Conservation (phyloP, 2,888 invertebrate species). For the Melinaea menophilus region DNA sequence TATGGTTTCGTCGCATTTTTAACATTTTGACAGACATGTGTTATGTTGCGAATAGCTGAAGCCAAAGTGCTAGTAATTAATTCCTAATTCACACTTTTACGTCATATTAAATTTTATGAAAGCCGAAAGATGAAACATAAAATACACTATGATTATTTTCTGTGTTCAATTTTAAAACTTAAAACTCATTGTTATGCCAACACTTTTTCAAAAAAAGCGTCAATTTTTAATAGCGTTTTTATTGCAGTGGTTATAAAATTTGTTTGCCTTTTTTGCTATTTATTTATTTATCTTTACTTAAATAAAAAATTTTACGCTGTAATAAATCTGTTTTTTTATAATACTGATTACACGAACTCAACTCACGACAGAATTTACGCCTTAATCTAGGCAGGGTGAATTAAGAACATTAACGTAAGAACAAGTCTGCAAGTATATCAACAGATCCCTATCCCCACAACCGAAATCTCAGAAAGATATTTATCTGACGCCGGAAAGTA, state of each 20-base stretch:
- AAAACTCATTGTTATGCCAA: slow-evolving; percentile 31
- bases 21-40: slow-evolving; percentile 39
- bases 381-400: slow-evolving; percentile 12
- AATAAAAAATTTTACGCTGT: slow-evolving; percentile 28
- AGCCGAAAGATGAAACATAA: slow-evolving; percentile 50
- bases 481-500: too few species aligned
- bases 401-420: background rate
- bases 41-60: slow-evolving; percentile 58
- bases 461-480: too few species aligned
- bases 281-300: slow-evolving; percentile 41
- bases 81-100: too few species aligned
- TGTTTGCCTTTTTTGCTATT: slow-evolving; percentile 46
- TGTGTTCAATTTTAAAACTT: slow-evolving; percentile 57
- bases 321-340: slow-evolving; percentile 10
- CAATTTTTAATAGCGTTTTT: background rate
- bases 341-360: slow-evolving; percentile 4
- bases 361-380: slow-evolving; percentile 7
- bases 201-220: background rate
- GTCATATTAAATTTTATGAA: slow-evolving; percentile 52
- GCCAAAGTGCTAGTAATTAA: too few species aligned
- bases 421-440: background rate
- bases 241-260: background rate
- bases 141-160: slow-evolving; percentile 50
- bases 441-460: slow-evolving; percentile 22
- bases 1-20: slow-evolving; percentile 21